Percentiles rank a stretch among this genome's conserved stretches.
Conservation (phyloP, 2,113 vertebrate genomes). For the Ammospiza nelsoni region DNA sequence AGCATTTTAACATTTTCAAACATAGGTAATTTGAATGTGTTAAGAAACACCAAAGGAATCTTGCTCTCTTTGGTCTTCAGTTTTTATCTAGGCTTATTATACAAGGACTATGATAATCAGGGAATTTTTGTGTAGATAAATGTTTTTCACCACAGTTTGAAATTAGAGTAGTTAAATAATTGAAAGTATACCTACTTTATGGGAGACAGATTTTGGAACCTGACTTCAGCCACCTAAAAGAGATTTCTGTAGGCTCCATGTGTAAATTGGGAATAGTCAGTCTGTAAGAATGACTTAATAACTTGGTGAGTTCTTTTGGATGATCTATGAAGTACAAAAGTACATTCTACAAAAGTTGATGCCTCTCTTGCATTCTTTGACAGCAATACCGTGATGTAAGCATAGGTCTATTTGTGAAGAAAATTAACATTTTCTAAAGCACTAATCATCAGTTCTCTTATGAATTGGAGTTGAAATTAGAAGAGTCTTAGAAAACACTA, state of each 20-base stretch:
- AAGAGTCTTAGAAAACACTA: background rate
- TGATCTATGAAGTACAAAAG: background rate
- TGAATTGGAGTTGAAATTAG: background rate
- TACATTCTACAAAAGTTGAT: background rate
- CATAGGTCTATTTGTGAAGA: background rate
- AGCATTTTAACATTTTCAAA: background rate
- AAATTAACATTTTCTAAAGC: background rate
- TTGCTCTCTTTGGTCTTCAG: rapidly evolving
- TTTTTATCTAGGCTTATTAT: background rate
- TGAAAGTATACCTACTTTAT: background rate
- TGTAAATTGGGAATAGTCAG: background rate
- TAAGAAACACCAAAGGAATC: background rate
- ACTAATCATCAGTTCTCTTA: background rate
- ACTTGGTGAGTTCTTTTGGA: background rate
- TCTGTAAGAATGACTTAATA: background rate
- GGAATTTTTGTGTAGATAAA: background rate
- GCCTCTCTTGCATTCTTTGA: background rate
- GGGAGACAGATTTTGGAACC: background rate
- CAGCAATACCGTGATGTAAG: background rate
- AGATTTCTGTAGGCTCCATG: background rate
- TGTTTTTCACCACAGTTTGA: background rate
- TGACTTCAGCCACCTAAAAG: rapidly evolving
- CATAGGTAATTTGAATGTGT: background rate
- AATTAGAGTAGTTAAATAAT: background rate
- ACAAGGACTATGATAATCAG: background rate